These are phyloP conservation scores for Margarornis squamiger DNA, from an alignment of 2,797 vertebrate species.

Conservation along the genomic window DNA sequence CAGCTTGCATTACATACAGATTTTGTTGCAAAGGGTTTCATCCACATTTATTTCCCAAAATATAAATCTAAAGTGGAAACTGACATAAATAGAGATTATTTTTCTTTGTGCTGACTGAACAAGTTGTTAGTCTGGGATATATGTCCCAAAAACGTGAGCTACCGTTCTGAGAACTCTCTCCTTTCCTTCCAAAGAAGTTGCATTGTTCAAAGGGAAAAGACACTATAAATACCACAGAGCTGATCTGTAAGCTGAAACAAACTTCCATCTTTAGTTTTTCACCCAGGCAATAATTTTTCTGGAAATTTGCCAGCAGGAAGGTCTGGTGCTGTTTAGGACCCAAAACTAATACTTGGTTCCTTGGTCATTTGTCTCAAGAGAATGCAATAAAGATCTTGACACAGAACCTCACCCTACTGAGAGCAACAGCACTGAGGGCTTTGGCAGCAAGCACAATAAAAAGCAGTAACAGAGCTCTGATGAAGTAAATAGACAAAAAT, in stretches of 20 bases:
- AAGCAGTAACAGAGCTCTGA: background rate
- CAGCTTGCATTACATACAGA: conserved; percentile 24
- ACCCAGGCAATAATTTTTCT: background rate
- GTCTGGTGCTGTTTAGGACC: background rate
- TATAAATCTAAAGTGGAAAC: conserved; percentile 21
- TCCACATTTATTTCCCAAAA: conserved; percentile 17
- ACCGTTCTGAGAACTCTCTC: background rate
- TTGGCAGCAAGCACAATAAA: background rate
- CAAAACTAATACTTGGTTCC: background rate
- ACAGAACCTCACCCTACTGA: background rate
- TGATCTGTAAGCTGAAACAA: background rate
- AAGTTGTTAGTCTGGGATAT: background rate
- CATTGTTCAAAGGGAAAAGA: background rate
- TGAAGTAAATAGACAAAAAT: background rate
- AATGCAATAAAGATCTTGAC: background rate
- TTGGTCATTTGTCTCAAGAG: background rate
- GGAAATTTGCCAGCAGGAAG: background rate
- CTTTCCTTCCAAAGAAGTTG: background rate
- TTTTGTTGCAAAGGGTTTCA: conserved; percentile 23
- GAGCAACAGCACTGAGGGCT: background rate
- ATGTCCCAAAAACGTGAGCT: background rate
- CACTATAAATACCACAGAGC: background rate
- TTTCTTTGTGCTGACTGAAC: background rate
- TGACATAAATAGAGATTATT: background rate
- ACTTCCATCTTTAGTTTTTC: background rate